phyloP scores from a whole-genome alignment of 2,888 invertebrate genomes.

The Mimachlamys varia region DNA sequence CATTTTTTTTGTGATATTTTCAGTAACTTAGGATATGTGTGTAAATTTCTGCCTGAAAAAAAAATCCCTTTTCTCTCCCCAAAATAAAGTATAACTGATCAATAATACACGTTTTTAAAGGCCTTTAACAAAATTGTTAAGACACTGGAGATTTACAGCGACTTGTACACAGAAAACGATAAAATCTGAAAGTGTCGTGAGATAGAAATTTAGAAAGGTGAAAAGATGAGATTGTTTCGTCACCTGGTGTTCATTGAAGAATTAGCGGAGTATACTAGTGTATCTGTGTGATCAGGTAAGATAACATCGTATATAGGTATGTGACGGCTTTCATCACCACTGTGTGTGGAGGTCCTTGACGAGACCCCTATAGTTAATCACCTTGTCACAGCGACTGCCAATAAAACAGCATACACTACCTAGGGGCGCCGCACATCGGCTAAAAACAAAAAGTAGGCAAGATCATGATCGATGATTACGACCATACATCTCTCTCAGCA shows the following conservation, averaged over 20 bases:
- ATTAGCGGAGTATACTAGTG: background rate
- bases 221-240: constrained; percentile 31
- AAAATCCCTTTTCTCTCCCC: background rate
- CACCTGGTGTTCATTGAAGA: constrained; percentile 8
- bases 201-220: background rate
- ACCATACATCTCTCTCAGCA: constrained; percentile 1
- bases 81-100: background rate
- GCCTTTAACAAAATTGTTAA: background rate
- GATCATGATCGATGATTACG: constrained; percentile 13
- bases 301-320: background rate
- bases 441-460: constrained; percentile 34
- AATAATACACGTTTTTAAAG: background rate
- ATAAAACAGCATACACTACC: constrained; percentile 32
- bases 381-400: background rate
- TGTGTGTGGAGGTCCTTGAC: background rate
- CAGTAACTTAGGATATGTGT: background rate
- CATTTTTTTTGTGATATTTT: background rate
- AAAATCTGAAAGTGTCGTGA: constrained; percentile 1
- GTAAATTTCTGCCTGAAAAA: background rate
- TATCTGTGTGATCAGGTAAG: background rate
- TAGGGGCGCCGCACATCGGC: constrained; percentile 27
- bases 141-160: background rate
- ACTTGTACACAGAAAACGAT: background rate
- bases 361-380: constrained; percentile 20
- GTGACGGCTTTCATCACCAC: constrained; percentile 17